Base-by-base conservation (phyloP, 1,140 invertebrate species). In the Magallana angulata region DNA sequence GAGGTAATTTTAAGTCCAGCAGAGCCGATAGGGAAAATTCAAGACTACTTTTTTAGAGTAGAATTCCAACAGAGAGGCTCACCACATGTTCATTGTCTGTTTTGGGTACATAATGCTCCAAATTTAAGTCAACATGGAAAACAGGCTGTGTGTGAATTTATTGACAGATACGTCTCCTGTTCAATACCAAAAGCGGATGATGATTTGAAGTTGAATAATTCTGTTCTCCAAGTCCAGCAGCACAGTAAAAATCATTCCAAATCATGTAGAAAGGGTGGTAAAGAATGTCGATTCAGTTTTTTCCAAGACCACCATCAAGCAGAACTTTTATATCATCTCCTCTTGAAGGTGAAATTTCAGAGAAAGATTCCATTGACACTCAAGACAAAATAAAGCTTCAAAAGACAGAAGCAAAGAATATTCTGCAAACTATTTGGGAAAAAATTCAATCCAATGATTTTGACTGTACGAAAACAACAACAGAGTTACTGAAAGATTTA, bases 61-160 rank as follows among this genome's bases (percentile, higher is more conserved):
- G 94, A 95, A 88, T 95, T 94, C 89, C 94, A 95, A 88, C 93
- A 95, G 85, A 91, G 94, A 60, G 94, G 94, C 11, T 93, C 91
- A 86, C 94, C 95, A 16, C 95, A 95, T 91, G 82, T 93, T 9
- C 94, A 95, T 86, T 90, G 93, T 18, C 87, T 95, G 3, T 81
- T 94, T 36, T 95, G 94, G 94, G 81, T 95, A 1, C 87, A 94
- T 85, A 90, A 93, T 91, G 88, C 92, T 60, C 94, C 94, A 81
- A 68, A 80, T 81, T 92, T 87, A 59, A 62, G 80, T 36, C 12
- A 88, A 68, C 57, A 90, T 82, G 62, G n/a, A 5, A 71, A 90
- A 57, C 58, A 82, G 30, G 62, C 71, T 24, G 81, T 89, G 7
- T 59, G 14, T 76, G 14, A 76, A 24, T 90, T 89, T 84, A 60